These are phyloP conservation scores for Stichodactyla mertensii DNA, from an alignment of 64 coral and sea anemone genomes.

Conservation along the genomic window DNA sequence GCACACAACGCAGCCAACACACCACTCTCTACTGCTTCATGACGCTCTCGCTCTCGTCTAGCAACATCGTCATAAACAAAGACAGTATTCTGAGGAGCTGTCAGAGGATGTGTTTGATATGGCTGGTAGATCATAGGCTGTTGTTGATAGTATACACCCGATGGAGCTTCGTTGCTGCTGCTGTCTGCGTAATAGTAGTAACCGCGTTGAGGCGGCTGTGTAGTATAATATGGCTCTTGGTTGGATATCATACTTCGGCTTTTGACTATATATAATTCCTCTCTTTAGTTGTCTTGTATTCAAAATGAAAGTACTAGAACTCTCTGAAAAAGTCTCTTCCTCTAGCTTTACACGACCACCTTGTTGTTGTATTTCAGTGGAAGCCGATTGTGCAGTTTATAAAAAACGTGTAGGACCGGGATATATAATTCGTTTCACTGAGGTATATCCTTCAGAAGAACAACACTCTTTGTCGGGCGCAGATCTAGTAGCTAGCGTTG, in stretches of 20 bases:
- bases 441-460: background rate
- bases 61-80: slow-evolving; percentile 8
- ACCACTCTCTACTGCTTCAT: background rate
- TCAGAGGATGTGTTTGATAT: slow-evolving; percentile 19
- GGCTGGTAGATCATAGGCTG: background rate
- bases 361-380: background rate
- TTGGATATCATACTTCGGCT: background rate
- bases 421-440: background rate
- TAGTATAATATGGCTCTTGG: background rate
- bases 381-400: background rate
- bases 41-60: background rate
- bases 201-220: background rate
- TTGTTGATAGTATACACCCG: background rate
- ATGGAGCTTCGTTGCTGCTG: background rate
- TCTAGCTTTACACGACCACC: background rate
- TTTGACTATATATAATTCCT: background rate
- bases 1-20: slow-evolving; percentile 21
- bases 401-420: background rate
- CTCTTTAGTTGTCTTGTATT: background rate
- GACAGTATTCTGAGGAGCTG: slow-evolving; percentile 13
- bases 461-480: background rate
- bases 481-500: too few species aligned
- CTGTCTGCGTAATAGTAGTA: background rate
- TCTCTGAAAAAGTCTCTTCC: background rate
- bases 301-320: background rate